Evolutionary conservation across 2,113 vertebrate species (phyloP).

Genomic region (Sander lucioperca): DNA sequence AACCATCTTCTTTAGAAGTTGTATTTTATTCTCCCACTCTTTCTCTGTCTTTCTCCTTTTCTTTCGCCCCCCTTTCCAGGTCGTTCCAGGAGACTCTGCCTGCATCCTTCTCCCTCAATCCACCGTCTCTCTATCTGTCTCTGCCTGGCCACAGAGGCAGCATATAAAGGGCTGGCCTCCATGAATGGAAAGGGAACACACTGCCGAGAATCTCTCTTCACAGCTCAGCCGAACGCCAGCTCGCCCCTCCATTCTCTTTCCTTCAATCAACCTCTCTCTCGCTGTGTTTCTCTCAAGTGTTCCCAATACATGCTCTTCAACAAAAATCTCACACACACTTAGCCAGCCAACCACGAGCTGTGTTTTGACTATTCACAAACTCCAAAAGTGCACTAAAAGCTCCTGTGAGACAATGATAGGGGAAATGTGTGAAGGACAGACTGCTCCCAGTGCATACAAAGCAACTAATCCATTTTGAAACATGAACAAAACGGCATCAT

Average conservation of each 20-base stretch:
- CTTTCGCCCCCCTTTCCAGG: not conserved
- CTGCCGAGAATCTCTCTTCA: constrained; percentile 48
- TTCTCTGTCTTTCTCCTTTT: not conserved
- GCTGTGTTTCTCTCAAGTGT: constrained; percentile 57
- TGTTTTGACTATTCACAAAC: constrained; percentile 47
- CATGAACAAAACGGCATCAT: constrained; percentile 8
- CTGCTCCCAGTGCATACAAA: constrained; percentile 8
- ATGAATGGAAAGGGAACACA: constrained; percentile 28
- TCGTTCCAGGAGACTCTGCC: not conserved
- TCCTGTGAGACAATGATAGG: constrained; percentile 55
- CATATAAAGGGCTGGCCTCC: constrained; percentile 48
- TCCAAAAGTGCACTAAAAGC: constrained; percentile 54
- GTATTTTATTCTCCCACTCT: not conserved
- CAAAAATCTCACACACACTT: constrained; percentile 45
- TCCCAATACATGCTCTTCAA: constrained; percentile 46
- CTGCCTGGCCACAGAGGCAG: constrained; percentile 39
- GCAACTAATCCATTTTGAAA: constrained; percentile 19
- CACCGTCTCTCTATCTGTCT: not conserved
- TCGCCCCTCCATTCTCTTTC: constrained; percentile 28
- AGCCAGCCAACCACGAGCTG: constrained; percentile 38
- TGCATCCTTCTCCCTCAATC: not conserved
- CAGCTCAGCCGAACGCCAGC: constrained; percentile 44
- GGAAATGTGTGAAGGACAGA: constrained; percentile 58
- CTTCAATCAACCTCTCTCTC: constrained; percentile 12
- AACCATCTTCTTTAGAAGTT: not conserved